phyloP scores from a whole-genome alignment of 2,888 invertebrate genomes.

The Dimorphilus gyrociliatus region DNA sequence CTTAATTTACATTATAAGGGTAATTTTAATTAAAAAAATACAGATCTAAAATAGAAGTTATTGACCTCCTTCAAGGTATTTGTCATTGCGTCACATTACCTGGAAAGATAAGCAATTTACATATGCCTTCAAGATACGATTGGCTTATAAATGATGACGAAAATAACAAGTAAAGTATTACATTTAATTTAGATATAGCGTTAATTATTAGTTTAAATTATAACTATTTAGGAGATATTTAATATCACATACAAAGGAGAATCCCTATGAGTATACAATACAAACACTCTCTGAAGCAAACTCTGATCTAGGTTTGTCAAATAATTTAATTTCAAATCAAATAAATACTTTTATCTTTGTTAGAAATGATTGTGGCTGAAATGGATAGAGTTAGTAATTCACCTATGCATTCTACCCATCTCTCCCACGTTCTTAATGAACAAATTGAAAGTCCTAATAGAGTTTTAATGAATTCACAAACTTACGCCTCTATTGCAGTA shows the following conservation, averaged over 20 bases:
- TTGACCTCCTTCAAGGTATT: conserved; percentile 22
- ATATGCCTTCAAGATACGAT: conserved; percentile 15
- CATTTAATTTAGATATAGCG: too few relatives aligned
- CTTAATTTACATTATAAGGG: too few relatives aligned
- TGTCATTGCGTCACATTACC: conserved; percentile 21
- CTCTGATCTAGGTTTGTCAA: not conserved
- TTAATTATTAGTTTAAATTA: too few relatives aligned
- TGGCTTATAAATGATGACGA: conserved; percentile 23
- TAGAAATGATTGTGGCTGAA: not conserved
- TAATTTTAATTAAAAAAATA: too few relatives aligned
- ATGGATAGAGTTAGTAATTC: not conserved
- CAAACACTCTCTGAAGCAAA: conserved; percentile 7
- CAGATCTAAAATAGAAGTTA: conserved; percentile 20
- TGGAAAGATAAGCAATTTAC: conserved; percentile 16
- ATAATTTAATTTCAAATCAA: not conserved
- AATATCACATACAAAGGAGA: conserved; percentile 8
- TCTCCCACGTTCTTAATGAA: conserved; percentile 36
- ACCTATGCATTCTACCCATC: conserved; percentile 17
- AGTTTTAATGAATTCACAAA: conserved; percentile 33
- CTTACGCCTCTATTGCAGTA: conserved; percentile 38
- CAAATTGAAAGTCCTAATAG: conserved; percentile 40
- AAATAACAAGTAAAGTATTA: conserved; percentile 12
- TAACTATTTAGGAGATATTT: conserved; percentile 13
- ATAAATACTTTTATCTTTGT: not conserved
- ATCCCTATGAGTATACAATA: conserved; percentile 11